A percentile compares a stretch with the other conserved stretches of the same genome.
Conservation (phyloP, 2,888 invertebrate species). For the Autographa gamma region DNA sequence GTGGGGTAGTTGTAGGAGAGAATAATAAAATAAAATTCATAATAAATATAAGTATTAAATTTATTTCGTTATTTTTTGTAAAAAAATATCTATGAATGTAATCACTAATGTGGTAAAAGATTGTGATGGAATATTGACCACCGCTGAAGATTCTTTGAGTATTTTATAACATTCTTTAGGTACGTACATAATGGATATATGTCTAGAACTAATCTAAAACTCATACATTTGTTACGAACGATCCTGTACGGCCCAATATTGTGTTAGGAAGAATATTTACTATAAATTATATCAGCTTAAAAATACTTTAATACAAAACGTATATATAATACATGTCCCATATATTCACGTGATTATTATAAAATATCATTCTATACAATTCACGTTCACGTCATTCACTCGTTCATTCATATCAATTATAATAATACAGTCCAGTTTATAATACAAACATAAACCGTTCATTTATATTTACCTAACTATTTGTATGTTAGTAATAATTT, state of each 20-base stretch:
- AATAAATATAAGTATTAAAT: conserved; percentile 72
- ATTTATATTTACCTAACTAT: conserved; percentile 66
- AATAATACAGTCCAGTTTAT: conserved; percentile 82
- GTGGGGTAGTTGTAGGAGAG: conserved; percentile 5
- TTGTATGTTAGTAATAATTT: conserved; percentile 68
- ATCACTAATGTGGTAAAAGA: conserved; percentile 84
- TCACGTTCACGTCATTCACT: conserved; percentile 62
- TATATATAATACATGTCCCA: conserved; percentile 71
- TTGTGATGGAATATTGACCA: conserved; percentile 84
- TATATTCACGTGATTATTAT: conserved; percentile 57
- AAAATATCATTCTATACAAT: conserved; percentile 71
- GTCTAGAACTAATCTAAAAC: conserved; percentile 52
- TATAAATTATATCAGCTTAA: conserved; percentile 70
- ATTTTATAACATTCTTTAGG: conserved; percentile 64
- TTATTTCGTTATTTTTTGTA: conserved; percentile 81
- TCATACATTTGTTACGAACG: conserved; percentile 53
- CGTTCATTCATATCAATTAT: conserved; percentile 66
- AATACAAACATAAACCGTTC: conserved; percentile 82
- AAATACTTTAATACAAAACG: conserved; percentile 74
- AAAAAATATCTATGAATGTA: conserved; percentile 81
- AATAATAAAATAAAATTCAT: conserved; percentile 59
- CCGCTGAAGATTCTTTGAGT: conserved; percentile 75
- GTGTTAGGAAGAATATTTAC: conserved; percentile 63
- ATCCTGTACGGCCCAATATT: conserved; percentile 40
- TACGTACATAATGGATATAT: conserved; percentile 49